These are phyloP conservation scores for Tetheella fluctuosa DNA, from an alignment of 2,888 invertebrate genomes.

Conservation along the genomic window DNA sequence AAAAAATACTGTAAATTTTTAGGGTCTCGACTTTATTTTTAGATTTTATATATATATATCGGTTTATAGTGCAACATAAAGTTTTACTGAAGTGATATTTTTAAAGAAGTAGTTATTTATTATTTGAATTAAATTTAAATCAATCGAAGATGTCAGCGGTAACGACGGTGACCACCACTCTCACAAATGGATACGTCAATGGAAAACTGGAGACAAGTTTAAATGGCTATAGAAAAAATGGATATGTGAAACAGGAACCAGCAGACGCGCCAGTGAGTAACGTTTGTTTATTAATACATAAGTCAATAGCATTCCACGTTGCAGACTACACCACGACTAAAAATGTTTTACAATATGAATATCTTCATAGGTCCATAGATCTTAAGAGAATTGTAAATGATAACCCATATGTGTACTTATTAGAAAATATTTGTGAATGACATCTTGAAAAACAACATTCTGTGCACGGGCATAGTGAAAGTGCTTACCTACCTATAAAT, in stretches of 20 bases:
- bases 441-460: conserved; percentile 18
- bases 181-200: conserved; percentile 68
- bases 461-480: conserved; percentile 38
- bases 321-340: background rate
- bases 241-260: conserved; percentile 61
- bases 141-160: conserved; percentile 67
- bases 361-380: background rate
- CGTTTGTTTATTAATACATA: background rate
- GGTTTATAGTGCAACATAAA: conserved; percentile 18
- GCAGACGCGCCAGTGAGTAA: conserved; percentile 62
- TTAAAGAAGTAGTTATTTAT: conserved; percentile 13
- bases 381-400: background rate
- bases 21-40: conserved; percentile 8
- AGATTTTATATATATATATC: conserved; percentile 7
- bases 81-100: conserved; percentile 19
- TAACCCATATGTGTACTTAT: background rate
- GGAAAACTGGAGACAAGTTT: conserved; percentile 63
- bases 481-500: conserved; percentile 25
- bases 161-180: conserved; percentile 73
- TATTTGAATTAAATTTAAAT: conserved; percentile 25
- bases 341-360: background rate
- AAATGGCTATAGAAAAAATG: conserved; percentile 73
- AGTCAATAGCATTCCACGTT: background rate
- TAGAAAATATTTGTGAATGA: background rate
- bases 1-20: background rate